These are phyloP conservation scores for Aplochiton taeniatus DNA, from an alignment of 2,797 vertebrate genomes.

Conservation along the genomic window DNA sequence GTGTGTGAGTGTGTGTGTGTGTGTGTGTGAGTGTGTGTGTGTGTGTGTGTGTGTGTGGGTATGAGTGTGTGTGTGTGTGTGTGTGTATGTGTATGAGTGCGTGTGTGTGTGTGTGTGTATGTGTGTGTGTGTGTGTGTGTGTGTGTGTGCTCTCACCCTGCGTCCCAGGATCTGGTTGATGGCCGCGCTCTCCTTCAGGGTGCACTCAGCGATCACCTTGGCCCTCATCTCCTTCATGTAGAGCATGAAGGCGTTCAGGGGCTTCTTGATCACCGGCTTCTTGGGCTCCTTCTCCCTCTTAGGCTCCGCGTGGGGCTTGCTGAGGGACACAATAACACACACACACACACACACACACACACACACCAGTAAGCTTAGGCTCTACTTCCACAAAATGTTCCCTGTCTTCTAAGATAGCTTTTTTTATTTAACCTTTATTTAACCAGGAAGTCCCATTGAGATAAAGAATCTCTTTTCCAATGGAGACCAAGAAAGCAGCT, in stretches of 20 bases:
- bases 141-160: constrained; percentile 79
- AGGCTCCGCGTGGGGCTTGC: constrained; percentile 89
- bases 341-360: neutral
- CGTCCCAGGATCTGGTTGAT: constrained; percentile 98
- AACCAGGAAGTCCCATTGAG: no score
- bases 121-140: constrained; percentile 1
- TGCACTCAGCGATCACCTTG: constrained; percentile 97
- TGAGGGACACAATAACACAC: constrained; percentile 45
- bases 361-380: no score
- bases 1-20: neutral
- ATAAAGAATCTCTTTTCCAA: no score
- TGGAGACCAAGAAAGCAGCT: no score
- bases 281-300: constrained; percentile 96
- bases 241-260: constrained; percentile 97
- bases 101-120: neutral
- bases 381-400: no score
- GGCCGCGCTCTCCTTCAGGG: constrained; percentile 97
- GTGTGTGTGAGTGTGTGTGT: neutral
- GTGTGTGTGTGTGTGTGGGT: neutral
- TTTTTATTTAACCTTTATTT: no score
- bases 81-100: neutral
- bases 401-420: no score
- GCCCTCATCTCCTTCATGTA: constrained; percentile 99
- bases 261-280: constrained; percentile 98
- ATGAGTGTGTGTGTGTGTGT: neutral